Evolutionary conservation across 1,140 invertebrate genomes (phyloP).

Genomic region (Lepidurus arcticus): DNA sequence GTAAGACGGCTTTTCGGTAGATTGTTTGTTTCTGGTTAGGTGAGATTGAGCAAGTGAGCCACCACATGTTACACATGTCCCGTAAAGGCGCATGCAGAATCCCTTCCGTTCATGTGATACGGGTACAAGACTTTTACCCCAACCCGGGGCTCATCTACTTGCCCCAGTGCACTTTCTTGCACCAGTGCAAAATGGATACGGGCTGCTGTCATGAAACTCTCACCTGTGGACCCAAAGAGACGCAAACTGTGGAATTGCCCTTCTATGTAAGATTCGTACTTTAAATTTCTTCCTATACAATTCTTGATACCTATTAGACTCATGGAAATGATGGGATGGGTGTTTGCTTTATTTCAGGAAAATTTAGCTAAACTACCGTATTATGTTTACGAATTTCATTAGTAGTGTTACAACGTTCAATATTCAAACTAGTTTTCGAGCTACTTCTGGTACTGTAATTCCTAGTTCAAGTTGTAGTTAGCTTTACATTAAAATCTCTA

Average conservation of each 20-base stretch:
- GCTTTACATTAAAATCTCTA: too few species aligned
- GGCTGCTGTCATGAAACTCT: conserved; percentile 8
- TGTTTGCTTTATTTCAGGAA: too few species aligned
- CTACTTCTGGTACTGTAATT: too few species aligned
- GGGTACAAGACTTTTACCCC: neutral
- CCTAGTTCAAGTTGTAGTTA: too few species aligned
- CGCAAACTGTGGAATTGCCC: neutral
- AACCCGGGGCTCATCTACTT: neutral
- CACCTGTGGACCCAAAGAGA: neutral
- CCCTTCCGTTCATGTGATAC: neutral
- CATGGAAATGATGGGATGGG: too few species aligned
- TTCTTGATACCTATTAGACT: too few species aligned
- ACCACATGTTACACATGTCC: neutral
- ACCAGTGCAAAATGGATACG: neutral
- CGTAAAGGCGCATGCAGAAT: neutral
- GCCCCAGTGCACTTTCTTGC: neutral
- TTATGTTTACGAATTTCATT: too few species aligned
- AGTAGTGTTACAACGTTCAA: too few species aligned
- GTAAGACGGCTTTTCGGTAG: neutral
- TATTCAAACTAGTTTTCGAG: too few species aligned
- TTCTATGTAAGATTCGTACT: neutral
- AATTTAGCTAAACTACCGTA: too few species aligned
- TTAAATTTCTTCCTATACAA: too few species aligned
- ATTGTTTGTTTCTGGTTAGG: neutral
- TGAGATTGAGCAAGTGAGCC: neutral